Conservation (phyloP, 1,140 invertebrate species). For the Pantala flavescens region DNA sequence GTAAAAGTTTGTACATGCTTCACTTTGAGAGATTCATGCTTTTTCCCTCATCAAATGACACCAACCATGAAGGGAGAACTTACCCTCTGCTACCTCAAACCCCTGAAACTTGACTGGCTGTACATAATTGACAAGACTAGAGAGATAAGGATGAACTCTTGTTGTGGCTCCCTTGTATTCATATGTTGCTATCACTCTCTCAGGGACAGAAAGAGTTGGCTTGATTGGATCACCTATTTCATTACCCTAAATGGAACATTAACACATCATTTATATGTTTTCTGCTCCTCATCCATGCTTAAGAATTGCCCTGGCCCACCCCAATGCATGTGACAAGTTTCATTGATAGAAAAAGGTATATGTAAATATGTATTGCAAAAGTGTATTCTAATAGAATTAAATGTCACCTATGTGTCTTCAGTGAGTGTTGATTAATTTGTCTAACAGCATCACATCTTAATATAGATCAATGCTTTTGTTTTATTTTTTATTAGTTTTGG, state of each 20-base stretch:
- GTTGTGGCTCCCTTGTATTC: constrained; percentile 94
- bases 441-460: no score
- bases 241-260: not conserved
- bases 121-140: constrained; percentile 98
- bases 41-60: no score
- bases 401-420: no score
- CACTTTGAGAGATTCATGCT: no score
- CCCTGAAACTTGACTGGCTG: constrained; percentile 98
- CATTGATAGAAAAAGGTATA: not conserved
- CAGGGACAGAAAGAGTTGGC: not conserved
- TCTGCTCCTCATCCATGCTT: not conserved
- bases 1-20: no score
- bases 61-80: constrained; percentile 29
- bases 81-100: constrained; percentile 94
- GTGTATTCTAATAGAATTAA: no score
- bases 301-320: not conserved
- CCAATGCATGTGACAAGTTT: not conserved
- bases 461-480: no score
- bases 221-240: not conserved
- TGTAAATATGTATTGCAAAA: no score
- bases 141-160: constrained; percentile 97
- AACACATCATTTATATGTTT: not conserved
- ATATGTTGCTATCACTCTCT: constrained; percentile 1
- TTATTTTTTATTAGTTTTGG: no score
- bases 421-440: no score